A percentile compares a stretch with the other conserved stretches of the same genome.
These are phyloP conservation scores for Proterorhinus semilunaris DNA, from an alignment of 2,113 vertebrate species.

Conservation along the genomic window DNA sequence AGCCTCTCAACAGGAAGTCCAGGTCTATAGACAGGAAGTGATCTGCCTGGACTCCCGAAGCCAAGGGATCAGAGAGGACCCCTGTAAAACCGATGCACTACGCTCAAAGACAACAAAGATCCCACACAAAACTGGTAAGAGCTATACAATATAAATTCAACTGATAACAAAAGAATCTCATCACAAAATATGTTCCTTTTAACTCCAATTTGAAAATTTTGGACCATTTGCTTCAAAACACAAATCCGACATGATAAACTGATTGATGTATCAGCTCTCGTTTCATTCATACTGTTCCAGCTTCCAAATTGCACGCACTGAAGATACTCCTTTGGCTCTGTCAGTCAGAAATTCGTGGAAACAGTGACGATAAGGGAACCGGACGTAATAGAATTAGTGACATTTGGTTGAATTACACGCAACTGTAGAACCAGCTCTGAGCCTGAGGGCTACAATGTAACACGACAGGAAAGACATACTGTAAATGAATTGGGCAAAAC, in stretches of 20 bases:
- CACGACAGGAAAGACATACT: neutral
- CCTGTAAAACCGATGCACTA: slow-evolving; percentile 60
- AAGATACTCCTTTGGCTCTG: slow-evolving; percentile 1
- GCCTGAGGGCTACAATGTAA: slow-evolving; percentile 4
- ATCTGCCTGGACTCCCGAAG: slow-evolving; percentile 84
- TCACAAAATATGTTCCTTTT: too few relatives aligned
- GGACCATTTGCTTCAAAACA: too few relatives aligned
- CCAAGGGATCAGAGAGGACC: slow-evolving; percentile 63
- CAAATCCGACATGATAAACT: too few relatives aligned
- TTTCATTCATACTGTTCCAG: neutral
- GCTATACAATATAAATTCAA: too few relatives aligned
- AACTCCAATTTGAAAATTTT: too few relatives aligned
- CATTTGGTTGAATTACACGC: slow-evolving; percentile 35
- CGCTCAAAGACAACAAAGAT: slow-evolving; percentile 6
- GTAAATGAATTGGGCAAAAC: neutral
- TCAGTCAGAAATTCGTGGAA: slow-evolving; percentile 6
- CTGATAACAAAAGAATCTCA: too few relatives aligned
- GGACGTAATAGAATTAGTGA: slow-evolving; percentile 17
- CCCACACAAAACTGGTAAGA: slow-evolving; percentile 83
- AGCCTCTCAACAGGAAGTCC: slow-evolving; percentile 34
- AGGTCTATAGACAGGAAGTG: slow-evolving; percentile 74
- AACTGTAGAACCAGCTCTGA: slow-evolving; percentile 17
- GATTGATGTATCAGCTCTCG: neutral
- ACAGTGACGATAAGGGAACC: slow-evolving; percentile 1
- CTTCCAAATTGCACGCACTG: neutral